Evolutionary conservation across 1,140 invertebrate genomes (phyloP).

Genomic region (Drosophila arizonae): DNA sequence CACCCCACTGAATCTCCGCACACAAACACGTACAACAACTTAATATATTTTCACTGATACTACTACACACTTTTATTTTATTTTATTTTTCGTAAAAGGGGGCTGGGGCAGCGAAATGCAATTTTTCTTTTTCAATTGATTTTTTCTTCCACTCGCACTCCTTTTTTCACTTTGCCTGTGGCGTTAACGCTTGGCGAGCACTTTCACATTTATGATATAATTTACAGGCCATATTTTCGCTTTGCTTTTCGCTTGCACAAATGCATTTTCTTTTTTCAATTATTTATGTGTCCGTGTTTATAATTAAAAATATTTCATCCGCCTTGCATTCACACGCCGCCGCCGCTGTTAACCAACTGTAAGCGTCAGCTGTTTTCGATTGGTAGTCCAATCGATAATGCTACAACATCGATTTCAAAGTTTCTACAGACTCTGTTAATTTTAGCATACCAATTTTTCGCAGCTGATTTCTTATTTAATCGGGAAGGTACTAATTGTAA

Average conservation of each 20-base stretch:
- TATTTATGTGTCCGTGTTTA: conserved; percentile 55
- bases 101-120: conserved; percentile 58
- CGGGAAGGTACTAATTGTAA: neutral
- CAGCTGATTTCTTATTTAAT: conserved; percentile 17
- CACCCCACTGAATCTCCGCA: conserved; percentile 51
- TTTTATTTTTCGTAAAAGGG: conserved; percentile 57
- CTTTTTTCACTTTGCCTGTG: conserved; percentile 57
- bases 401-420: conserved; percentile 1
- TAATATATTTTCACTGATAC: conserved; percentile 61
- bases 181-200: conserved; percentile 60
- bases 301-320: conserved; percentile 43
- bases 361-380: conserved; percentile 47
- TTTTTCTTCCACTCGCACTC: conserved; percentile 69
- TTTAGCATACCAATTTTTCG: neutral
- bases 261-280: conserved; percentile 58
- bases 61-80: conserved; percentile 47
- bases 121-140: conserved; percentile 73
- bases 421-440: conserved; percentile 9
- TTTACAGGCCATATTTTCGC: conserved; percentile 73
- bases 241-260: conserved; percentile 68
- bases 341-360: conserved; percentile 47
- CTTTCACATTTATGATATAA: conserved; percentile 78
- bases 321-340: conserved; percentile 45
- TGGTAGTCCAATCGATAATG: conserved; percentile 25
- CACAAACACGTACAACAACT: conserved; percentile 58